Evolutionary conservation across 2,113 vertebrate species (phyloP), one percentile per base, ranked within the genome.

Genomic region (Eclectus roratus): DNA sequence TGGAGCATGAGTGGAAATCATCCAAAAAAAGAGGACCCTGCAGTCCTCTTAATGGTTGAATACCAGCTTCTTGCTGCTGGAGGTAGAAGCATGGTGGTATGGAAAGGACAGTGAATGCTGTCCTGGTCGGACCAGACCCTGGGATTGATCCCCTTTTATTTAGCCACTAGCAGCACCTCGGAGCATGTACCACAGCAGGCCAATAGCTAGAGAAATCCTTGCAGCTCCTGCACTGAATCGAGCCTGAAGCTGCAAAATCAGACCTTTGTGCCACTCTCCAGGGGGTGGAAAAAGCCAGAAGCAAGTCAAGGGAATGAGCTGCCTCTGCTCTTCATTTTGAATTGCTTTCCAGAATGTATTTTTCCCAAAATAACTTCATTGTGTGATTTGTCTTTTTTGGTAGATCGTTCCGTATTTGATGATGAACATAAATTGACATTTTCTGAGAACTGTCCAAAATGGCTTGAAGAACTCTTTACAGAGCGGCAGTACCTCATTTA

Each of bases 311-410:
- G 35, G 77, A 88, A 66, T 0, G 1, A 52, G 73, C 94, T 94
- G 91, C 88, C 65, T 90, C 80, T 80, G 86, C 91, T 74, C 33
- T 83, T 70, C 91, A 63, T 64, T 92, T 64, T 91, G 61, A 92
- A 92, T 92, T 87, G 94, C 85, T 82, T 94, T 95, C 63, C 89
- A 76, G 86, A 93, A 65, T 49, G 53, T n/a, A 0, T 80, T 95
- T 92, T 89, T 61, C 96, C 95, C 80, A 88, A 95, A 97, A 97
- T 96, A 96, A 87, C 89, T 71, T 83, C 77, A 93, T 86, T 94
- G 86, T 79, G 35, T 65, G 0, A 58, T 58, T 58, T 35, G 35
- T 60, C 84, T 95, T 86, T 95, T 7, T 17, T 52, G 49, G 72
- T 66, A 14, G 80, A 81, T 89, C 3, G 5, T 84, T 92, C 95